Evolutionary conservation across 2,888 invertebrate species (phyloP).

Genomic region (Trichogramma dendrolimi): DNA sequence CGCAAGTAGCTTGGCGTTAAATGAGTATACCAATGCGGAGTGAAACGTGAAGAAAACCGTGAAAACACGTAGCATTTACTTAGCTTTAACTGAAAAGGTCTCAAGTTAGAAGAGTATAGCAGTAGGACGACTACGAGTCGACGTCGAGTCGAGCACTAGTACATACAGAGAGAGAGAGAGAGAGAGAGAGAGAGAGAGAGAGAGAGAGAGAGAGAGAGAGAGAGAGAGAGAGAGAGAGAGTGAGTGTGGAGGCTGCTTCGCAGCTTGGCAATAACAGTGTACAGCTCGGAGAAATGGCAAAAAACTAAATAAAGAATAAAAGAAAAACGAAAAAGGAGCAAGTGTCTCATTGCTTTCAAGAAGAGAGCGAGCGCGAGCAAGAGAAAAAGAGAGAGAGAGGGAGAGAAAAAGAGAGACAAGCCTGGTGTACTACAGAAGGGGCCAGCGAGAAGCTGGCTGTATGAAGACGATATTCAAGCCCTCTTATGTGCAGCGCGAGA

Average conservation of each 20-base stretch:
- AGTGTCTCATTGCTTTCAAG: too few relatives aligned
- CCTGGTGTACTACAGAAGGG: too few relatives aligned
- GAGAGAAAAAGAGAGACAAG: not conserved
- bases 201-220: conserved; percentile 20
- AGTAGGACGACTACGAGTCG: conserved; percentile 15
- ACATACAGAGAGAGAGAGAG: not conserved
- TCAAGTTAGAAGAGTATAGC: too few relatives aligned
- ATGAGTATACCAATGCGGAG: too few relatives aligned
- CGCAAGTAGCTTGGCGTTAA: too few relatives aligned
- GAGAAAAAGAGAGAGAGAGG: not conserved
- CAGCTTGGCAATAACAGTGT: not conserved
- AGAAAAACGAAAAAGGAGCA: not conserved
- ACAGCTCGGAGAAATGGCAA: not conserved
- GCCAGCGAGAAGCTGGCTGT: too few relatives aligned
- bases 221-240: conserved; percentile 8
- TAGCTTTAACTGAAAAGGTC: too few relatives aligned
- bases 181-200: conserved; percentile 17
- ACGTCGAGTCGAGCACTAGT: not conserved
- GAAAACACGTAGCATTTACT: too few relatives aligned
- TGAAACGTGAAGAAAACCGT: too few relatives aligned
- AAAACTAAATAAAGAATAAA: not conserved
- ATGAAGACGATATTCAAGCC: too few relatives aligned
- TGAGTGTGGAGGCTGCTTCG: not conserved
- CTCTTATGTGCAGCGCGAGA: too few relatives aligned
- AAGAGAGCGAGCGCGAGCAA: not conserved